These are phyloP conservation scores for Dinothrombium tinctorium DNA, from an alignment of 1,140 invertebrate genomes.

Conservation along the genomic window DNA sequence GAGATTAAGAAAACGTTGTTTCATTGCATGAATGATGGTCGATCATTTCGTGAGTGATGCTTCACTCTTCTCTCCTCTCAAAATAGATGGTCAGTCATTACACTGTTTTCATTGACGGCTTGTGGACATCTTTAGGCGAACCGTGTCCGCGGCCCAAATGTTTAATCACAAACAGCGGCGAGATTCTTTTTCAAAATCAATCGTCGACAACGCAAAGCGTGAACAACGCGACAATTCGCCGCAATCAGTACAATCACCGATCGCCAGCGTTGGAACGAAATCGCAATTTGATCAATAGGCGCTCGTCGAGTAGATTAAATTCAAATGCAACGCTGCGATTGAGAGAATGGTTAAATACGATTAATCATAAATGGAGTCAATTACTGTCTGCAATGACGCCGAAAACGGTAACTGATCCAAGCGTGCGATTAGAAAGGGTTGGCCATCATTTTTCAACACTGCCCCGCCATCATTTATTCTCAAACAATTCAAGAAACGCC, in stretches of 20 bases:
- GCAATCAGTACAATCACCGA: not conserved
- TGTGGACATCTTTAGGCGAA: conserved; percentile 18
- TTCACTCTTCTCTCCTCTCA: too few relatives aligned
- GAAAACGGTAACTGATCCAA: not conserved
- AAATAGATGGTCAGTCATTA: conserved; percentile 18
- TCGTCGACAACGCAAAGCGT: not conserved
- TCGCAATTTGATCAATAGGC: not conserved
- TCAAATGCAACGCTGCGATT: not conserved
- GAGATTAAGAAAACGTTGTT: too few relatives aligned
- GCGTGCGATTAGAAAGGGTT: not conserved
- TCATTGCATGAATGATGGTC: too few relatives aligned
- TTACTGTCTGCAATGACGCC: conserved; percentile 1
- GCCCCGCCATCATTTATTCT: not conserved
- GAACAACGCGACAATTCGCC: not conserved
- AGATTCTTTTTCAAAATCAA: conserved; percentile 1
- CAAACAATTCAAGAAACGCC: not conserved
- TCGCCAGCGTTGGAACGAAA: not conserved
- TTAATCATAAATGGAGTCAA: conserved; percentile 12
- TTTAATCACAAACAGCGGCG: not conserved
- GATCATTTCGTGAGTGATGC: too few relatives aligned
- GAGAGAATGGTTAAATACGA: conserved; percentile 11
- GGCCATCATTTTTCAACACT: conserved; percentile 6
- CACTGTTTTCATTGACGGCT: conserved; percentile 17
- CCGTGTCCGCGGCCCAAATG: conserved; percentile 12
- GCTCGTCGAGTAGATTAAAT: not conserved